Conservation (phyloP, 1,140 invertebrate species). For the Papilio xuthus region DNA sequence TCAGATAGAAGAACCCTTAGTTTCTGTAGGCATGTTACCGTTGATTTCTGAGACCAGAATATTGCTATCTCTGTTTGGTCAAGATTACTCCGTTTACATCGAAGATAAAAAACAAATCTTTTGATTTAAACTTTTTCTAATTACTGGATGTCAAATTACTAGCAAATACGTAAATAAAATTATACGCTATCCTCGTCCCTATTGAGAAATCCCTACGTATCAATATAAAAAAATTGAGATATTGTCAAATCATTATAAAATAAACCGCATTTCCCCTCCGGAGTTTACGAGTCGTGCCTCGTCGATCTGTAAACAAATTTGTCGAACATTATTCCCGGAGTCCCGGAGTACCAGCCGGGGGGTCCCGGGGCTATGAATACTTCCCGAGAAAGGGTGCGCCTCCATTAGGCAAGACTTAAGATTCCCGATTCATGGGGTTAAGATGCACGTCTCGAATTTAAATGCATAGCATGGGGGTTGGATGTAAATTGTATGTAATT, state of each 20-base stretch:
- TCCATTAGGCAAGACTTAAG: constrained; percentile 58
- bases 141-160: not conserved
- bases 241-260: constrained; percentile 36
- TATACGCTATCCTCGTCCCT: not conserved
- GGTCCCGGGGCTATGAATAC: constrained; percentile 62
- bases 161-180: not conserved
- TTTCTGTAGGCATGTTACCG: too few relatives aligned
- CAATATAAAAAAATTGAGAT: not conserved
- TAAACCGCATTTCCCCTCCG: constrained; percentile 39
- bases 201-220: not conserved
- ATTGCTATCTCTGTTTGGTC: too few relatives aligned
- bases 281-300: constrained; percentile 39
- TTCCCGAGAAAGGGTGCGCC: constrained; percentile 58
- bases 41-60: too few relatives aligned
- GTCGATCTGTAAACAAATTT: constrained; percentile 77
- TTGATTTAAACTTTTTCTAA: too few relatives aligned
- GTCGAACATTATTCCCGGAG: constrained; percentile 67
- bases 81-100: too few relatives aligned
- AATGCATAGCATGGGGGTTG: constrained; percentile 60
- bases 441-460: constrained; percentile 53
- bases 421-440: constrained; percentile 73
- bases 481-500: constrained; percentile 55
- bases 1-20: too few relatives aligned
- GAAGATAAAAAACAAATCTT: too few relatives aligned
- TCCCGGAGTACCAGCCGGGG: constrained; percentile 37